Percentiles rank a stretch among this genome's conserved stretches.
Evolutionary conservation across 2,888 invertebrate species (phyloP).

Genomic region (Temnothorax unifasciatus): DNA sequence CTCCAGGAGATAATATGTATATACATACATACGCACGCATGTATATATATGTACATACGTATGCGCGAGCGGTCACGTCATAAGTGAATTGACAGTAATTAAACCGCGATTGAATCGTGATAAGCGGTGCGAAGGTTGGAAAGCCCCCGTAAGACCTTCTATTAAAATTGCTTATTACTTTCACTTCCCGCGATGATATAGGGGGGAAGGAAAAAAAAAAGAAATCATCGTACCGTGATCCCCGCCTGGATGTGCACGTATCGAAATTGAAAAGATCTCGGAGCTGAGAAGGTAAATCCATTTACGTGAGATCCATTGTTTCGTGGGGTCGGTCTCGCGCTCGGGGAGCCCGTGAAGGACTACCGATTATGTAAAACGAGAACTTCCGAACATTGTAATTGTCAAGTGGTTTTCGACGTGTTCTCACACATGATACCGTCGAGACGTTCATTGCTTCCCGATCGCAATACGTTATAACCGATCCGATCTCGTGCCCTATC

Average conservation of each 20-base stretch:
- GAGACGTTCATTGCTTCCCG: too few relatives aligned
- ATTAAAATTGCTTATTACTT: slow-evolving; percentile 39
- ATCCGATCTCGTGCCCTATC: not conserved
- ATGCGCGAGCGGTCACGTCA: slow-evolving; percentile 54
- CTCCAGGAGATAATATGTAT: not conserved
- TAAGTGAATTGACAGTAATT: slow-evolving; percentile 68
- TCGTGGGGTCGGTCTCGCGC: not conserved
- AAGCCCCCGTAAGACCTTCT: slow-evolving; percentile 28
- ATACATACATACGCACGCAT: not conserved
- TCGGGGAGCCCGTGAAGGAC: not conserved
- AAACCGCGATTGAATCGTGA: slow-evolving; percentile 24
- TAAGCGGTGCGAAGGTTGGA: slow-evolving; percentile 55
- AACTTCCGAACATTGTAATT: slow-evolving; percentile 35
- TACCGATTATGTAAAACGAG: not conserved
- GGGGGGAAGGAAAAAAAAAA: slow-evolving; percentile 28
- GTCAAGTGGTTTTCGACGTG: not conserved
- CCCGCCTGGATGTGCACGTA: slow-evolving; percentile 49
- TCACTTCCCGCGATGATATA: slow-evolving; percentile 58
- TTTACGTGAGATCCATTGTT: not conserved
- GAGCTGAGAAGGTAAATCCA: slow-evolving; percentile 25
- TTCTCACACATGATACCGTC: not conserved
- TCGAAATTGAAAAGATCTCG: slow-evolving; percentile 65
- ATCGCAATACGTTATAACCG: not conserved
- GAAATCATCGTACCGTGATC: slow-evolving; percentile 18
- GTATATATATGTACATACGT: not conserved